Evolutionary conservation across 2,888 invertebrate genomes (phyloP).

Genomic region (Hipparchia sbordonii): DNA sequence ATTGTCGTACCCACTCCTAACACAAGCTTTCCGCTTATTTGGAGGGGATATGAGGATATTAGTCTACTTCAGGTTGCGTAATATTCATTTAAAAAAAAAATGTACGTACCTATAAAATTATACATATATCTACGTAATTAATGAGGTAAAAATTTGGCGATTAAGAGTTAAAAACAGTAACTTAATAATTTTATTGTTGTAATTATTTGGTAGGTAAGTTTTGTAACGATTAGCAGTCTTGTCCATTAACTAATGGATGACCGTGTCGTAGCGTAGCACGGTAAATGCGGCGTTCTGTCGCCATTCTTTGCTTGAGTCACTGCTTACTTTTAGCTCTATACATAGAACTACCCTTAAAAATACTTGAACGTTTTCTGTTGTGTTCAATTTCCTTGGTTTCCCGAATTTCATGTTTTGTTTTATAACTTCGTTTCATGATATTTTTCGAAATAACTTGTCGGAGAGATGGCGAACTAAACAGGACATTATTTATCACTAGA

Average conservation of each 20-base stretch:
- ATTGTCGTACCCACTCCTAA: no score
- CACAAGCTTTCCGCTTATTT: no score
- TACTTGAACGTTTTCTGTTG: no score
- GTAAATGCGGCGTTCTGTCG: slow-evolving; percentile 51
- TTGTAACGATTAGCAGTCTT: slow-evolving; percentile 43
- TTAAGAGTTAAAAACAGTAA: no score
- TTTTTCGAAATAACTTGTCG: background rate
- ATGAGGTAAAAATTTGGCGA: no score
- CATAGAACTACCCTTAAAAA: no score
- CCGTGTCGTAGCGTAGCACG: slow-evolving; percentile 51
- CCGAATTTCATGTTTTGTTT: slow-evolving; percentile 4
- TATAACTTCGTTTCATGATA: slow-evolving; percentile 8
- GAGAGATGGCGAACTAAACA: background rate
- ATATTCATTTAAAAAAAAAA: no score
- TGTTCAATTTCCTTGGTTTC: background rate
- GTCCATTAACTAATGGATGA: slow-evolving; percentile 73
- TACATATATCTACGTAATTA: no score
- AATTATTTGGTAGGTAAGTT: slow-evolving; percentile 29
- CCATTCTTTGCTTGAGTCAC: background rate
- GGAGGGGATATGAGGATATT: no score
- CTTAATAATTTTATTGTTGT: no score
- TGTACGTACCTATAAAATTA: no score
- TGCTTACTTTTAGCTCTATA: background rate
- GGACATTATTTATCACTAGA: background rate
- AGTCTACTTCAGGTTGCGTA: no score